Evolutionary conservation across 2,113 vertebrate genomes (phyloP).

Genomic region (Solea solea): DNA sequence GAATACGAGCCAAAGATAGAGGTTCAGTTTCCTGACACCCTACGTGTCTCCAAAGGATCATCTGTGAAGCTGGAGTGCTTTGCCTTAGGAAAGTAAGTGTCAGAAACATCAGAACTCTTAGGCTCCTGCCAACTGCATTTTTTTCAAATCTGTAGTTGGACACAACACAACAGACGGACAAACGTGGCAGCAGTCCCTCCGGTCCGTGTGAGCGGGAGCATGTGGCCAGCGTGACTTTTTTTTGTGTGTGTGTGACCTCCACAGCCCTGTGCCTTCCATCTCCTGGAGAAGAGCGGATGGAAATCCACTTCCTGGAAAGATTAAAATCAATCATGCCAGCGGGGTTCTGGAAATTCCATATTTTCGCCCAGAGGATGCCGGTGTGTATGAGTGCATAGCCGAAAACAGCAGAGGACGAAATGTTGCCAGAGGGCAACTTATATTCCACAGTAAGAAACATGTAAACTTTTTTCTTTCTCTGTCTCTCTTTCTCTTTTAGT

Average conservation of each 20-base stretch:
- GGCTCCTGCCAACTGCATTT: background rate
- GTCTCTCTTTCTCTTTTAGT: background rate
- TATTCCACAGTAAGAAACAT: slow-evolving; percentile 84
- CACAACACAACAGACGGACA: slow-evolving; percentile 28
- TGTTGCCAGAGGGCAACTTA: slow-evolving; percentile 84
- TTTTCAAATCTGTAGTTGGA: background rate
- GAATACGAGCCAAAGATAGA: slow-evolving; percentile 95
- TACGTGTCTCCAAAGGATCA: slow-evolving; percentile 84
- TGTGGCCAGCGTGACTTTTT: slow-evolving; percentile 56
- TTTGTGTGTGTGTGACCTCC: slow-evolving; percentile 60
- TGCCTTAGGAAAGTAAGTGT: slow-evolving; percentile 93
- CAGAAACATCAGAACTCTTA: background rate
- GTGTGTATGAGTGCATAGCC: slow-evolving; percentile 85
- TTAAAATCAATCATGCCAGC: slow-evolving; percentile 80
- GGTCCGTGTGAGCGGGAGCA: slow-evolving; percentile 18
- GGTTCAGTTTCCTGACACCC: slow-evolving; percentile 86
- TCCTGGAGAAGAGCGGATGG: slow-evolving; percentile 89
- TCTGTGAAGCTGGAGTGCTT: slow-evolving; percentile 91
- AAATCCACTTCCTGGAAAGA: slow-evolving; percentile 84
- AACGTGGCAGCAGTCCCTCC: slow-evolving; percentile 4
- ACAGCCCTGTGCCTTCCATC: slow-evolving; percentile 88
- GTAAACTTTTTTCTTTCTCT: background rate
- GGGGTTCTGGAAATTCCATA: slow-evolving; percentile 89
- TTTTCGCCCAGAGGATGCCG: slow-evolving; percentile 88
- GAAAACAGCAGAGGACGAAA: slow-evolving; percentile 86